Evolutionary conservation across 2,113 vertebrate genomes (phyloP), one percentile per base, ranked within the genome.

Genomic region (Bathybates hornii): DNA sequence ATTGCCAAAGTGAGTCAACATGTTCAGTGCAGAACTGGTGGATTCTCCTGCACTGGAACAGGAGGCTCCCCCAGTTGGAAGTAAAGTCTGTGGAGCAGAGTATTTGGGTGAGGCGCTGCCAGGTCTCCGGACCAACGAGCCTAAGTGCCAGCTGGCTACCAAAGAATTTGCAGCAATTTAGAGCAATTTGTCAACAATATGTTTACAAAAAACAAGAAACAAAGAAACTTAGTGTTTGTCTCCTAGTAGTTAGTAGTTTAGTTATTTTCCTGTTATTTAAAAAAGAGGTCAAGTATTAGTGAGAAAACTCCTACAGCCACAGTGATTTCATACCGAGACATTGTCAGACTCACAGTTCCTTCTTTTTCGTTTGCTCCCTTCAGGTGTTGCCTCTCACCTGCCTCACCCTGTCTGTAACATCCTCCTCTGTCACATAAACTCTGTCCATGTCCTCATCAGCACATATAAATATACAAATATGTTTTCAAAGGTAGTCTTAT

Each of bases 41-140:
- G 16, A 63, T 11, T 17, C 29, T 63, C 59, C 59, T 34, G 59
- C 29, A 7, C 59, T 63, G 29, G 9, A 63, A 34, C 9, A 6
- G 16, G 29, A 54, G 53, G 13, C 11, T 45, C 43, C 13, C 13
- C 43, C 43, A 45, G 13, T 45, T 45, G 6, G 6, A 63, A 63
- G 59, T 19, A 4, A 0, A 63, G 29, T 63, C 16, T 63, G 59
- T 63, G 27, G 9, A 10, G 59, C 59, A 34, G 29, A 0, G 29
- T 0, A 32, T 59, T 9, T 0, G 24, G 56, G 2, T 59, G 56
- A 63, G 59, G 59, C 29, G 9, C 59, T 63, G 16, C 16, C 2
- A 9, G 29, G 29, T 61, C 57, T 34, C 57, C 0, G 8, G 57
- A 61, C 14, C 29, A 61, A 19, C 57, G 19, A 61, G 29, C 29